A percentile compares a stretch with the other conserved stretches of the same genome.
Evolutionary conservation across 2,113 vertebrate species (phyloP).

Genomic region (Amphilophus citrinellus): DNA sequence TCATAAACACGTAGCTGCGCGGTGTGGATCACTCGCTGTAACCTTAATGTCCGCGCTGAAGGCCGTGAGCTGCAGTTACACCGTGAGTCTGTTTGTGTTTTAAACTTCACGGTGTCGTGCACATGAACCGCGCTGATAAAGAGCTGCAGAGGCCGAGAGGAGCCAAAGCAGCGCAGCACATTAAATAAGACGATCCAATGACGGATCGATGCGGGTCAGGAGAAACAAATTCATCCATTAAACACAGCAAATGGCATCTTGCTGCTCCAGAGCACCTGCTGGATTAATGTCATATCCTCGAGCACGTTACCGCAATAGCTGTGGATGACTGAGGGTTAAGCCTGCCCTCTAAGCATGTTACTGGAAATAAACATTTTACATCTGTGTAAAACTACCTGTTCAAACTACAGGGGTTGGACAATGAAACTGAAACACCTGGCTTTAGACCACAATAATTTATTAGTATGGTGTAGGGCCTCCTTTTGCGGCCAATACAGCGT

Average conservation of each 20-base stretch:
- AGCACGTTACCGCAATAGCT: neutral
- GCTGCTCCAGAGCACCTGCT: too few species aligned
- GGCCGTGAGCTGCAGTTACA: too few species aligned
- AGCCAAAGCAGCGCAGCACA: neutral
- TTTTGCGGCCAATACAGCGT: too few species aligned
- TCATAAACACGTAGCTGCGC: neutral
- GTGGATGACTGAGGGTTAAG: neutral
- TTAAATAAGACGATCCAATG: neutral
- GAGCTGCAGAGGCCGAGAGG: neutral
- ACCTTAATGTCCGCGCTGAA: neutral
- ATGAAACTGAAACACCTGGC: too few species aligned
- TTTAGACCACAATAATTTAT: too few species aligned
- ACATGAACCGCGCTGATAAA: neutral
- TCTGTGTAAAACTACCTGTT: neutral
- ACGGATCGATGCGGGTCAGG: too few species aligned
- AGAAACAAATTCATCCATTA: too few species aligned
- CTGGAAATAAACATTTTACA: too few species aligned
- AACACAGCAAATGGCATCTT: too few species aligned
- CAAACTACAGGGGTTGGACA: neutral
- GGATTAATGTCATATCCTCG: neutral
- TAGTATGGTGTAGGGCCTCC: too few species aligned
- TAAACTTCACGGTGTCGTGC: neutral
- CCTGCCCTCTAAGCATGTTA: too few species aligned
- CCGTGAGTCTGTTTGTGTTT: too few species aligned
- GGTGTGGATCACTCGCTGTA: neutral